Conservation (phyloP, 2,888 invertebrate genomes). For the Matsumyia berberina region DNA sequence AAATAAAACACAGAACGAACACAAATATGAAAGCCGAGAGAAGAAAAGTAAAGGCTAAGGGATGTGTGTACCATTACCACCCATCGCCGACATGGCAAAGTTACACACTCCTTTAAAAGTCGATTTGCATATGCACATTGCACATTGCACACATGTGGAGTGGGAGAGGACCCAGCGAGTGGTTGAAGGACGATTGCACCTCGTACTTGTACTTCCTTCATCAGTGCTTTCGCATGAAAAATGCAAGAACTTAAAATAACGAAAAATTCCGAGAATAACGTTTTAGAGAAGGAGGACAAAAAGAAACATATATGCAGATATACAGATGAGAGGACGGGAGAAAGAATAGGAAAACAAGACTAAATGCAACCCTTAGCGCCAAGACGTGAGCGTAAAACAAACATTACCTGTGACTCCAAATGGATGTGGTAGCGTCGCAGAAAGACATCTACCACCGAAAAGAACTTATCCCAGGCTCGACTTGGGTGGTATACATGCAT, state of each 20-base stretch:
- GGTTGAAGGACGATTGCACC: conserved; percentile 38
- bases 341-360: conserved; percentile 35
- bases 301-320: not conserved
- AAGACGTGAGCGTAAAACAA: conserved; percentile 81
- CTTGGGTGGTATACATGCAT: conserved; percentile 10
- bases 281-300: too few relatives aligned
- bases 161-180: conserved; percentile 2
- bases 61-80: not conserved
- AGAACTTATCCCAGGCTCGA: conserved; percentile 15
- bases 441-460: conserved; percentile 45
- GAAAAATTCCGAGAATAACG: conserved; percentile 5
- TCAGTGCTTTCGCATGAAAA: conserved; percentile 50
- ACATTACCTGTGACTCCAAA: conserved; percentile 80
- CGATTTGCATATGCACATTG: conserved; percentile 58
- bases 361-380: conserved; percentile 46
- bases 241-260: conserved; percentile 49
- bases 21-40: conserved; percentile 23
- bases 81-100: conserved; percentile 19
- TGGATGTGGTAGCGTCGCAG: conserved; percentile 46
- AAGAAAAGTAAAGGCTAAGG: conserved; percentile 6
- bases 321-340: not conserved
- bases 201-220: conserved; percentile 9
- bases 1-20: conserved; percentile 23
- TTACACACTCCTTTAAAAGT: conserved; percentile 45
- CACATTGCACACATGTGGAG: not conserved